Conservation (phyloP, 2,113 vertebrate species). For the Smithornis capensis region DNA sequence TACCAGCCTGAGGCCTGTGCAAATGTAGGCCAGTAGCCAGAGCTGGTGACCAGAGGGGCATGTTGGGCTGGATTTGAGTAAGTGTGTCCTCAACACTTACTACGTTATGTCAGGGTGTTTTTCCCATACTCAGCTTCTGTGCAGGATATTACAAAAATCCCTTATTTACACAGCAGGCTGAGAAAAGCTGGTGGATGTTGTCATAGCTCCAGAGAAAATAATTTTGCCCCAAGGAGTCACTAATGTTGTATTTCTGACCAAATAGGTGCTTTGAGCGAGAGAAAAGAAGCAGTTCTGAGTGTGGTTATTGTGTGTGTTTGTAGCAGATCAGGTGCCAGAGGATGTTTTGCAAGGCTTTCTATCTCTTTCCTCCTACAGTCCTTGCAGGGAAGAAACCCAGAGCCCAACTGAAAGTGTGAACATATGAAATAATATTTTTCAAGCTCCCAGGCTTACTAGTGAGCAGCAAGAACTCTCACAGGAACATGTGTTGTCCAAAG, state of each 20-base stretch:
- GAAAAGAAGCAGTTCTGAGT: background rate
- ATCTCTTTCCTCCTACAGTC: background rate
- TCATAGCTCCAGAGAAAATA: background rate
- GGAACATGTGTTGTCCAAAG: accelerated
- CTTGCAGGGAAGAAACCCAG: background rate
- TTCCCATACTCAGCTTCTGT: background rate
- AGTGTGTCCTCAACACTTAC: background rate
- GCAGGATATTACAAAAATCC: background rate
- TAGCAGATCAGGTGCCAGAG: background rate
- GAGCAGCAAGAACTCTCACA: background rate
- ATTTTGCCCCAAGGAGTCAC: background rate
- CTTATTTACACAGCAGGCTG: background rate
- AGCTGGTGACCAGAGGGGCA: accelerated
- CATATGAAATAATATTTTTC: background rate
- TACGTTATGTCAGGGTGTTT: background rate
- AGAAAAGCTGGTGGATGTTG: background rate
- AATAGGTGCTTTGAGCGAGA: background rate
- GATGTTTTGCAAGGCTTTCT: background rate
- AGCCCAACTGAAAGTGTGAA: background rate
- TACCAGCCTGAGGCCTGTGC: background rate
- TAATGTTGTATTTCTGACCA: background rate
- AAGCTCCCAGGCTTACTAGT: background rate
- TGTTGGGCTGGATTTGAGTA: background rate
- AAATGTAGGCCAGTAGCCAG: background rate
- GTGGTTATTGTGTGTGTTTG: accelerated